Base-by-base conservation (phyloP, 1,140 invertebrate species). In the Sarcophaga bullata region DNA sequence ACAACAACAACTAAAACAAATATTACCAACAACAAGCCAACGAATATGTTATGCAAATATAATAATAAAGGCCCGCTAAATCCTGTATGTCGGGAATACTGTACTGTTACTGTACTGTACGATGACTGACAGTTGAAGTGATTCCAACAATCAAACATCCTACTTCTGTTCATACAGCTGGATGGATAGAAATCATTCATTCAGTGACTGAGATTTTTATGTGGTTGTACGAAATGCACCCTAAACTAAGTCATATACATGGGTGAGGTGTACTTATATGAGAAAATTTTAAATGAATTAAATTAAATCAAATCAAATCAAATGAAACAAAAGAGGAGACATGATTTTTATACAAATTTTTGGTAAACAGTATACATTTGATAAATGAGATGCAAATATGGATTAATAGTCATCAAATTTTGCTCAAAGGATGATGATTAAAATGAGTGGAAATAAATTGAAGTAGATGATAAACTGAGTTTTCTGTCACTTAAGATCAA, bases 81-180 rank as follows among this genome's bases (percentile, higher is more conserved):
- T 68, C 62, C 62, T 68, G 9, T 19, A 68, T 68, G n/a, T 68
- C n/a, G 62, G 62, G 62, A 7, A 68, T 68, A 68, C 25, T 37
- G 25, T 37, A 37, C 25, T 37, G 25, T 52, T 68, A 68, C 25
- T 37, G 25, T 37, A 37, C 25, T 37, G 25, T 52, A 78, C 75
- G 50, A 78, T 78, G 49, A 78, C 75, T 78, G 75, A 78, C 75
- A 78, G 49, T 78, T 78, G 52, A 78, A 78, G 49, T 78, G 75
- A 78, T 52, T 48, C 75, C 19, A 19, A 19, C 75, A 78, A 78
- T 78, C 75, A 78, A 19, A 49, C 75, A 78, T 52, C 75, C 49
- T 52, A 78, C 75, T 52, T 78, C 75, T 50, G 75, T 50, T 19
- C 48, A 9, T 78, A 52, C 49, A 50, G 9, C 47, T 47, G n/a